These are phyloP conservation scores for Neotoma lepida DNA, from an alignment of 2,113 vertebrate species.

Conservation along the genomic window DNA sequence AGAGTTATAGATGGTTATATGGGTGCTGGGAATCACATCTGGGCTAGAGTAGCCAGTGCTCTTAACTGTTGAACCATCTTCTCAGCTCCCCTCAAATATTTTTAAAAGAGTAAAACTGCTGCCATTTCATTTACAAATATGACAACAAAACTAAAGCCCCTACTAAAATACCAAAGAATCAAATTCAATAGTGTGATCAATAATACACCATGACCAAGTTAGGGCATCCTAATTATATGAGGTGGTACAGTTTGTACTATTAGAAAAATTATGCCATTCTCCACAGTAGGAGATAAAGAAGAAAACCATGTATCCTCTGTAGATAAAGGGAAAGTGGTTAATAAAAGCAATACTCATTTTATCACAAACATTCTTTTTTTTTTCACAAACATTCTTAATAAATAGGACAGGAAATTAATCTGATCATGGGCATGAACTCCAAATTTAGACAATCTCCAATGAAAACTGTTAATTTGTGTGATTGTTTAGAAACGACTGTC, in stretches of 20 bases:
- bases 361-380: background rate
- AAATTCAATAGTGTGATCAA: background rate
- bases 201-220: background rate
- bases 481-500: background rate
- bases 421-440: background rate
- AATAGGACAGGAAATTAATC: background rate
- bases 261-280: background rate
- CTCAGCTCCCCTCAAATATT: background rate
- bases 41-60: too few relatives aligned
- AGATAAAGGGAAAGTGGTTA: too few relatives aligned
- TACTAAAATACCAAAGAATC: background rate
- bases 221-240: background rate
- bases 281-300: background rate
- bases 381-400: background rate
- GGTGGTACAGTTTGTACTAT: background rate
- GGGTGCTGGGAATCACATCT: background rate
- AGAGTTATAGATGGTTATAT: background rate
- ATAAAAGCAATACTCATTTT: background rate
- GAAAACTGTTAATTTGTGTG: too few relatives aligned
- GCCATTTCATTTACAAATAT: background rate
- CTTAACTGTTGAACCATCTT: too few relatives aligned
- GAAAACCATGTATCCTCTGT: background rate
- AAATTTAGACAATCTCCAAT: background rate
- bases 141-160: background rate
- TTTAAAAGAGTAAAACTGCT: background rate